Percentiles rank a stretch among this genome's conserved stretches.
Conservation (phyloP, 2,888 invertebrate genomes). For the Biston stratarius region DNA sequence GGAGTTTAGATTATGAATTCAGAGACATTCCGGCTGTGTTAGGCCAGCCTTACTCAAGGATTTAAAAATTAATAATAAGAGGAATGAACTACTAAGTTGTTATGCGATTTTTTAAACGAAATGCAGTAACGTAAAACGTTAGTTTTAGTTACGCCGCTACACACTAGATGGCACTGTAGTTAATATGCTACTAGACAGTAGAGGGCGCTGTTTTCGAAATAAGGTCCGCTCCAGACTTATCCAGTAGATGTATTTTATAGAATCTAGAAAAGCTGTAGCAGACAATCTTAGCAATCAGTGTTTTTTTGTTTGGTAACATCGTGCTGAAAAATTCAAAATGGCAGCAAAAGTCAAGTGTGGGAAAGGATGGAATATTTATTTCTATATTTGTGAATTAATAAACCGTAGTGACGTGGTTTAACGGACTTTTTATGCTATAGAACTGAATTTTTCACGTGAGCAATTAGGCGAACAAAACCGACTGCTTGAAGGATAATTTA, state of each 20-base stretch:
- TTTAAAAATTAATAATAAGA: too few species aligned
- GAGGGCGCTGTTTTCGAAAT: not conserved
- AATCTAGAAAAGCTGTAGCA: too few species aligned
- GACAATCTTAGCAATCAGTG: too few species aligned
- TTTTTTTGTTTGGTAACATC: slow-evolving; percentile 51
- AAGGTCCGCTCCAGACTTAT: not conserved
- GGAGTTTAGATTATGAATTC: too few species aligned
- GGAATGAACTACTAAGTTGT: too few species aligned
- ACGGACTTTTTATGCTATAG: slow-evolving; percentile 65
- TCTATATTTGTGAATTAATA: slow-evolving; percentile 64
- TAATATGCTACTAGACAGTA: not conserved
- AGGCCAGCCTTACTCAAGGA: too few species aligned
- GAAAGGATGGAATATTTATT: slow-evolving; percentile 55
- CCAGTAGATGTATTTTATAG: not conserved
- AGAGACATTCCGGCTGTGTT: too few species aligned
- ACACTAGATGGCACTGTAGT: not conserved
- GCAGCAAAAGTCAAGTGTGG: slow-evolving; percentile 62
- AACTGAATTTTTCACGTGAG: slow-evolving; percentile 39
- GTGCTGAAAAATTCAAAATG: slow-evolving; percentile 70
- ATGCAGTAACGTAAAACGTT: too few species aligned
- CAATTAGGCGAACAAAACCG: slow-evolving; percentile 9
- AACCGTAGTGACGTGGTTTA: slow-evolving; percentile 77
- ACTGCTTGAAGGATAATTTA: slow-evolving; percentile 22
- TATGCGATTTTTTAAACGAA: too few species aligned
- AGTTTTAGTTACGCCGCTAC: not conserved